Conservation (phyloP, 2,888 invertebrate species). For the Acleris cristana region DNA sequence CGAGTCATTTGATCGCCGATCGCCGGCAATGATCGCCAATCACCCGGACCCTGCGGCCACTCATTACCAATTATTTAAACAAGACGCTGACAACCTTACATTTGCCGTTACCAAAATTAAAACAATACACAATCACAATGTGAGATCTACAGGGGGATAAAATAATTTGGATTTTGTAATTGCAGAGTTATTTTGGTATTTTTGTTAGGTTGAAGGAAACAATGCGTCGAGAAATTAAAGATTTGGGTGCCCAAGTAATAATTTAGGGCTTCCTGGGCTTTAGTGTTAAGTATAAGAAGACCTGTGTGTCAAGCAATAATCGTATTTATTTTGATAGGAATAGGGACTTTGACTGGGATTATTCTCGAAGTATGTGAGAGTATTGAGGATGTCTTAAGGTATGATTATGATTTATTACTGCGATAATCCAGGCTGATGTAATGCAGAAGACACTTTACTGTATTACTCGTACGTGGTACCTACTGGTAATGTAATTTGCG, state of each 20-base stretch:
- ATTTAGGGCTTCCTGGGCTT: slow-evolving; percentile 15
- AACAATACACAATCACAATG: slow-evolving; percentile 28
- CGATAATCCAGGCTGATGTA: slow-evolving; percentile 22
- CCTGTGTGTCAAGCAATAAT: no score
- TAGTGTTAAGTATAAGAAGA: background rate
- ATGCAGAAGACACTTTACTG: slow-evolving; percentile 10
- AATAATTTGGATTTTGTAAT: slow-evolving; percentile 19
- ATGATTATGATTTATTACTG: slow-evolving; percentile 31
- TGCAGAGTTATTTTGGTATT: slow-evolving; percentile 9
- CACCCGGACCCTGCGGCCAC: slow-evolving; percentile 42
- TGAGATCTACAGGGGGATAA: slow-evolving; percentile 36
- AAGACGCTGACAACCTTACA: slow-evolving; percentile 48
- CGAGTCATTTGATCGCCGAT: slow-evolving; percentile 40
- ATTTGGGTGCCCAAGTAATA: slow-evolving; percentile 8
- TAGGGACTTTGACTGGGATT: no score
- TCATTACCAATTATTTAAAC: slow-evolving; percentile 67
- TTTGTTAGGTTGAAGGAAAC: slow-evolving; percentile 13
- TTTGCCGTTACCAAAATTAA: slow-evolving; percentile 44
- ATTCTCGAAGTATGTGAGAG: no score
- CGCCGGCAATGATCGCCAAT: slow-evolving; percentile 20
- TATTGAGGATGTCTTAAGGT: slow-evolving; percentile 3
- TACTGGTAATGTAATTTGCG: no score
- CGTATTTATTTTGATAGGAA: no score
- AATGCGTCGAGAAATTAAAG: slow-evolving; percentile 24
- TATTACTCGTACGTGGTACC: no score